Evolutionary conservation across 1,140 invertebrate species (phyloP).

Genomic region (Nylanderia fulva): DNA sequence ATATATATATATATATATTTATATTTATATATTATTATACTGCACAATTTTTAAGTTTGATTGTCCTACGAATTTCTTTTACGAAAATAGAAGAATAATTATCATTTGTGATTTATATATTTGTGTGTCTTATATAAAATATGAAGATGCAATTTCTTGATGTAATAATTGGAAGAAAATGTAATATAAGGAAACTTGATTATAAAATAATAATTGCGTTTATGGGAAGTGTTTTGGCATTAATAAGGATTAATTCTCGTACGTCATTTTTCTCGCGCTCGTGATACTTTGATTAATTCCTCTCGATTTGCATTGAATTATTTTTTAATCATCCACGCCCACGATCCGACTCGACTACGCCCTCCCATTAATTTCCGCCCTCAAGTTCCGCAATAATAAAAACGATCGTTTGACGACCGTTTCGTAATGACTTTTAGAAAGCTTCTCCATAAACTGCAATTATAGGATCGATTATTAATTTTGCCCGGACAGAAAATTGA

Average conservation of each 20-base stretch:
- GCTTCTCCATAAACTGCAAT: slow-evolving; percentile 36
- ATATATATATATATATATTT: slow-evolving; percentile 1
- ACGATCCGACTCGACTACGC: not conserved
- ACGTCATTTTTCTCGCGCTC: not conserved
- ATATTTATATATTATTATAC: not conserved
- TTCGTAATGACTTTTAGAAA: not conserved
- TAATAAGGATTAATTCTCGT: not conserved
- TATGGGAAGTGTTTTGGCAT: not conserved
- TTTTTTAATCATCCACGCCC: slow-evolving; percentile 35
- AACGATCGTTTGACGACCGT: slow-evolving; percentile 18
- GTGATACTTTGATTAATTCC: slow-evolving; percentile 34
- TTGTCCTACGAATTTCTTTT: no score
- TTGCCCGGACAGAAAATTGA: slow-evolving; percentile 12
- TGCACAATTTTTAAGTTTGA: no score
- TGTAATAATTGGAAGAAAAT: not conserved
- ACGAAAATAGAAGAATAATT: not conserved
- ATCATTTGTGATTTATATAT: no score
- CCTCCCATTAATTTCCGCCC: slow-evolving; percentile 31
- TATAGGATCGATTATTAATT: slow-evolving; percentile 51
- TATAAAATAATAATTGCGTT: not conserved
- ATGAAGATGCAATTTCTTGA: not conserved
- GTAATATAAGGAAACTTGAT: not conserved
- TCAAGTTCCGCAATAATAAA: slow-evolving; percentile 38
- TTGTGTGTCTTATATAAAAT: not conserved
- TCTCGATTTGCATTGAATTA: slow-evolving; percentile 19